Percentiles rank a stretch among this genome's conserved stretches.
Conservation (phyloP, 2,797 vertebrate species). For the Mus caroli region DNA sequence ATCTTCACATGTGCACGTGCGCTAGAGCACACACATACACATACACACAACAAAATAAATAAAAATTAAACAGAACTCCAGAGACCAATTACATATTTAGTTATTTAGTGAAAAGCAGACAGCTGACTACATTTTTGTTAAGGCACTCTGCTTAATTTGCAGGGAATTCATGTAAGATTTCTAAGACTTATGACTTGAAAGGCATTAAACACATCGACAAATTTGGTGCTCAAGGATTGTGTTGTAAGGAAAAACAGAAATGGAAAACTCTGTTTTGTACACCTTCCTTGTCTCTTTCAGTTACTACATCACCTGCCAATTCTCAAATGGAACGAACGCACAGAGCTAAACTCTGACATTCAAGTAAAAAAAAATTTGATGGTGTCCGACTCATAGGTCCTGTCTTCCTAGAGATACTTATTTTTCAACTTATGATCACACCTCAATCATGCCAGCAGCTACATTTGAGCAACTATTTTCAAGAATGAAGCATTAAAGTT, state of each 20-base stretch:
- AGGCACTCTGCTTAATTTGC: not conserved
- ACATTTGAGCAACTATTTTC: not conserved
- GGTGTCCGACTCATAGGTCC: not conserved
- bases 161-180: not conserved
- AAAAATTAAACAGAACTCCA: not conserved
- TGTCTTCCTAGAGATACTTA: not conserved
- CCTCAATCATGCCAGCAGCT: not conserved
- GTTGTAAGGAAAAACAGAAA: not conserved
- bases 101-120: not conserved
- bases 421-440: not conserved
- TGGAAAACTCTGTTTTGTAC: not conserved
- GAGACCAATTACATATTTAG: not conserved
- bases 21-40: not conserved
- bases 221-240: not conserved
- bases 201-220: not conserved
- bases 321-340: not conserved
- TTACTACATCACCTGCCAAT: not conserved
- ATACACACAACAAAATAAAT: not conserved
- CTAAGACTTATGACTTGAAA: not conserved
- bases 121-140: not conserved
- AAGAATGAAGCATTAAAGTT: not conserved
- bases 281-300: not conserved
- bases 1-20: not conserved
- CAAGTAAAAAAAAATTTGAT: not conserved
- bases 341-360: not conserved